Conservation (phyloP, 2,797 vertebrate genomes). For the Paratrypauchen microcephalus region DNA sequence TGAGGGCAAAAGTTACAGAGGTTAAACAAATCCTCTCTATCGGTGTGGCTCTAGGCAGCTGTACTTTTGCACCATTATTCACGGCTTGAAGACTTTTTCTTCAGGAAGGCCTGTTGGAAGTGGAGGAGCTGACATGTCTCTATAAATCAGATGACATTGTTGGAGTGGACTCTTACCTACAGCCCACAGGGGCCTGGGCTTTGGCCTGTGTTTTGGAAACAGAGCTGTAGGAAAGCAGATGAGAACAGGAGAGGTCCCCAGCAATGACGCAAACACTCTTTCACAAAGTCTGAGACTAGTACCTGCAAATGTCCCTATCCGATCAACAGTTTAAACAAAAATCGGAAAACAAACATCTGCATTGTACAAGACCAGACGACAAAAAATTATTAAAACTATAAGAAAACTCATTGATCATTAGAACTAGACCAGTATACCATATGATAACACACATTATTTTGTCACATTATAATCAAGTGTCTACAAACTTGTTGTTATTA, state of each 20-base stretch:
- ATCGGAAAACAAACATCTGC: background rate
- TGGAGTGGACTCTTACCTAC: slow-evolving; percentile 60
- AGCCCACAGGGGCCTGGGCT: slow-evolving; percentile 53
- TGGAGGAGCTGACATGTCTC: slow-evolving; percentile 32
- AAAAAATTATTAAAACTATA: background rate
- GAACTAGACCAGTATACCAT: too few species aligned
- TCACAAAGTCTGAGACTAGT: slow-evolving; percentile 39
- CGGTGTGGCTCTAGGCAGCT: slow-evolving; percentile 19
- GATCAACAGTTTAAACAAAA: background rate
- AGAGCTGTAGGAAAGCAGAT: slow-evolving; percentile 59
- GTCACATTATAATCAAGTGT: too few species aligned
- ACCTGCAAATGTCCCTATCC: slow-evolving; percentile 31
- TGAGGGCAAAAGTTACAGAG: background rate
- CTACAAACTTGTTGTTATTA: too few species aligned
- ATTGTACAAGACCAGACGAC: background rate
- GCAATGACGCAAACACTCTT: slow-evolving; percentile 60
- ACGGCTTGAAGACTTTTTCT: slow-evolving; percentile 18
- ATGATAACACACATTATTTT: too few species aligned
- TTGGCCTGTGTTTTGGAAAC: slow-evolving; percentile 63
- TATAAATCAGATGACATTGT: slow-evolving; percentile 48
- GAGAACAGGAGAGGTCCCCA: slow-evolving; percentile 47
- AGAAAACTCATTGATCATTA: background rate
- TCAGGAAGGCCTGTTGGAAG: slow-evolving; percentile 11
- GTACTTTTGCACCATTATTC: slow-evolving; percentile 29
- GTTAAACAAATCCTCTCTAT: slow-evolving; percentile 8